Evolutionary conservation across 1,140 invertebrate genomes (phyloP).

Genomic region (Oscheius sp.): DNA sequence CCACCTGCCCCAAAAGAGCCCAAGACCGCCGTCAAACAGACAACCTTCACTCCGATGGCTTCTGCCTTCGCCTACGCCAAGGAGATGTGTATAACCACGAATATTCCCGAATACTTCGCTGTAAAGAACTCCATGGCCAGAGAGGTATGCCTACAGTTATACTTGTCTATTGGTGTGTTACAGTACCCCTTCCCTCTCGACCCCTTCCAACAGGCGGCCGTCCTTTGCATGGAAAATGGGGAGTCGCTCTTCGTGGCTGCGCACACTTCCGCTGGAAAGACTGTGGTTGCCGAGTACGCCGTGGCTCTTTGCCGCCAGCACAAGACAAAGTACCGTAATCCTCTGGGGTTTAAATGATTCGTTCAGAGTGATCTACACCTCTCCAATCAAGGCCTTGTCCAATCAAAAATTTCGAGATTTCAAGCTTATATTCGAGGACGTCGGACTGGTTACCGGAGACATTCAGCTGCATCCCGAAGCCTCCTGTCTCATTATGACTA

Average conservation of each 20-base stretch:
- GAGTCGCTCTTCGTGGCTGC: conserved; percentile 96
- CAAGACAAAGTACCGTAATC: conserved; percentile 73
- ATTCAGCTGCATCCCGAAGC: conserved; percentile 90
- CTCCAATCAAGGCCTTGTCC: conserved; percentile 96
- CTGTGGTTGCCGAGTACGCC: conserved; percentile 97
- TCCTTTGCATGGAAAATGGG: conserved; percentile 85
- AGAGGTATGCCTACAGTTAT: background rate
- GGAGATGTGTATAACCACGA: background rate
- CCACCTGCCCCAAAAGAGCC: background rate
- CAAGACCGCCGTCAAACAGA: background rate
- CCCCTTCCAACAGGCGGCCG: conserved; percentile 92
- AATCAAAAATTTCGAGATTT: conserved; percentile 99
- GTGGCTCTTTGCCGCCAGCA: conserved; percentile 84
- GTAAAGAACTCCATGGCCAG: conserved; percentile 17
- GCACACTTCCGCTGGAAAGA: conserved; percentile 98
- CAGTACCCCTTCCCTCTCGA: conserved; percentile 89
- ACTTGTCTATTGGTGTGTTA: conserved; percentile 1
- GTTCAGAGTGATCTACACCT: conserved; percentile 90
- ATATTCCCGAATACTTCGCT: conserved; percentile 12
- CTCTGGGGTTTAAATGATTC: conserved; percentile 27
- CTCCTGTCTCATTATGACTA: conserved; percentile 96
- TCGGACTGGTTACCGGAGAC: conserved; percentile 91
- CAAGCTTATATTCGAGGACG: conserved; percentile 75
- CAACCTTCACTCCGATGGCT: background rate
- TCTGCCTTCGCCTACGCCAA: background rate